Conservation (phyloP, 2,797 vertebrate genomes). For the Platyrinchus mystaceus region DNA sequence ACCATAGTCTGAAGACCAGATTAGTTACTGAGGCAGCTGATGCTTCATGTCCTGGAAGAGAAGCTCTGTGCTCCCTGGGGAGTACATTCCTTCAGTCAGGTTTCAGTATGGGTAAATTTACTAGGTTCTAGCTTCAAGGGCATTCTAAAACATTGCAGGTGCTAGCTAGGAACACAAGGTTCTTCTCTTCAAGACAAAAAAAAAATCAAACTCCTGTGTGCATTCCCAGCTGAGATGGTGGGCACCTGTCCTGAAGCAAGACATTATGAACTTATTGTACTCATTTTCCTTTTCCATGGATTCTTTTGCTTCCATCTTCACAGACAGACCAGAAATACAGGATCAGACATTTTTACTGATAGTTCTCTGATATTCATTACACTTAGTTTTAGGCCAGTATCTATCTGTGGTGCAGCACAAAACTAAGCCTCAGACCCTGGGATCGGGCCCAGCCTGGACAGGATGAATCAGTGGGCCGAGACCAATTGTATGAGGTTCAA, state of each 20-base stretch:
- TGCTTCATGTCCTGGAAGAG: neutral
- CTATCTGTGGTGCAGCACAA: neutral
- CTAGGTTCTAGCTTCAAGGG: neutral
- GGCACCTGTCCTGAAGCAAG: neutral
- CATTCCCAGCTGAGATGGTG: neutral
- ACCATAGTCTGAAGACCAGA: accelerated
- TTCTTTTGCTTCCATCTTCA: neutral
- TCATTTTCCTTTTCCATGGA: neutral
- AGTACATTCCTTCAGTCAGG: neutral
- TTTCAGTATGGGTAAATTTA: neutral
- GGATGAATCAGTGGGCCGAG: neutral
- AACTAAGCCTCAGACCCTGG: neutral
- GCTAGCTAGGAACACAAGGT: neutral
- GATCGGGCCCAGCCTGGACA: neutral
- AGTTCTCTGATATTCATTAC: neutral
- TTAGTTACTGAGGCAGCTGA: accelerated
- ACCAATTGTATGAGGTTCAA: neutral
- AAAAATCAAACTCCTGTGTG: neutral
- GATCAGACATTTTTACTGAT: neutral
- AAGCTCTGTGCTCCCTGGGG: neutral
- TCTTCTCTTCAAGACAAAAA: neutral
- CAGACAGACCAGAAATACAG: neutral
- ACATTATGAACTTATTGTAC: neutral
- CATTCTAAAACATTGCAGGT: neutral
- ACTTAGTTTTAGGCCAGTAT: neutral